Conservation (phyloP, 2,797 vertebrate genomes). For the Micrastur ruficollis region DNA sequence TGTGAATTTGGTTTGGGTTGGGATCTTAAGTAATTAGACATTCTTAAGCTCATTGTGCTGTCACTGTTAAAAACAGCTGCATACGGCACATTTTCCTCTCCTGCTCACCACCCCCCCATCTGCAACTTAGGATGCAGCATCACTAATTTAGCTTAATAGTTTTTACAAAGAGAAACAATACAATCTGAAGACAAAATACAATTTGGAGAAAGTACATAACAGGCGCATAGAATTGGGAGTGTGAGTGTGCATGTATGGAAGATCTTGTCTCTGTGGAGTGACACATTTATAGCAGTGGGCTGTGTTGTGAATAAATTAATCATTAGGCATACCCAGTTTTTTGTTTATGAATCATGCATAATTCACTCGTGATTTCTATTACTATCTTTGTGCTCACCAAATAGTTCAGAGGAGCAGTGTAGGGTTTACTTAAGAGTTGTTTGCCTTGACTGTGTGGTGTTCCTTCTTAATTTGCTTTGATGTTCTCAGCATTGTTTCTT, state of each 20-base stretch:
- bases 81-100: neutral
- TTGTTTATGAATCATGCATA: neutral
- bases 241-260: neutral
- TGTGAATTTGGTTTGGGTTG: neutral
- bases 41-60: neutral
- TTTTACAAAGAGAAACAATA: neutral
- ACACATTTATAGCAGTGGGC: neutral
- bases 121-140: neutral
- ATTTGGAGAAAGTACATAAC: neutral
- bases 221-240: neutral
- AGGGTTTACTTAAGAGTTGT: neutral
- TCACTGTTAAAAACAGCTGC: neutral
- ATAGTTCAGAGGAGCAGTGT: neutral
- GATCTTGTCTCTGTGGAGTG: neutral
- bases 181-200: neutral
- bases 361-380: neutral
- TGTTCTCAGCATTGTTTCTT: neutral
- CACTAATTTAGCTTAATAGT: neutral
- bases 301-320: neutral
- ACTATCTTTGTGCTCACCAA: neutral
- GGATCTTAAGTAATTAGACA: neutral
- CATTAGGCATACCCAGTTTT: neutral
- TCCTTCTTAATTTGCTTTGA: neutral
- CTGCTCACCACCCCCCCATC: fast-evolving
- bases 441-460: neutral